Conservation (phyloP, 2,888 invertebrate genomes). For the Diachrysia chrysitis region DNA sequence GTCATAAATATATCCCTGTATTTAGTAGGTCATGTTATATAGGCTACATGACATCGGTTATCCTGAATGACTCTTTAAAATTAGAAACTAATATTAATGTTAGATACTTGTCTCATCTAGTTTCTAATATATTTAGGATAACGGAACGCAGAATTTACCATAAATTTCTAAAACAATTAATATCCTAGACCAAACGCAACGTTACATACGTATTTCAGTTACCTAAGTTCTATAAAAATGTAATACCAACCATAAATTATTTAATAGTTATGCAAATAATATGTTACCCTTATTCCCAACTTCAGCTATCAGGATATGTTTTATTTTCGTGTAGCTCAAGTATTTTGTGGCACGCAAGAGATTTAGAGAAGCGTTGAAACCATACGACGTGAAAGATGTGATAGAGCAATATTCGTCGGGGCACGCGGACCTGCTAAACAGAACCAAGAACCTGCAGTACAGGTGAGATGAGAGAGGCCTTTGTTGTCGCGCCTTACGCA, state of each 20-base stretch:
- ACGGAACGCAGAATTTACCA: neutral
- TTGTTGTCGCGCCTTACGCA: constrained; percentile 46
- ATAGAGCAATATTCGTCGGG: constrained; percentile 97
- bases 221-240: neutral
- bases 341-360: constrained; percentile 97
- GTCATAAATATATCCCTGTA: constrained; percentile 16
- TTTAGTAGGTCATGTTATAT: constrained; percentile 31
- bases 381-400: constrained; percentile 98
- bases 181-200: neutral
- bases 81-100: neutral
- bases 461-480: constrained; percentile 89
- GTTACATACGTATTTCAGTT: neutral
- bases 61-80: constrained; percentile 14
- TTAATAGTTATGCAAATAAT: no score
- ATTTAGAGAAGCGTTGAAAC: constrained; percentile 97
- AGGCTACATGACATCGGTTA: constrained; percentile 18
- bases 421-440: constrained; percentile 95
- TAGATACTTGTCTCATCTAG: neutral
- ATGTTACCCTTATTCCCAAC: constrained; percentile 30
- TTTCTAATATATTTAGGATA: neutral
- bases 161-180: neutral
- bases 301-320: constrained; percentile 76
- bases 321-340: constrained; percentile 92
- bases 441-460: constrained; percentile 96
- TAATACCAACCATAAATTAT: neutral